Base-by-base conservation (phyloP, 23 tunicate genomes). In the Trididemnum miniatum region DNA sequence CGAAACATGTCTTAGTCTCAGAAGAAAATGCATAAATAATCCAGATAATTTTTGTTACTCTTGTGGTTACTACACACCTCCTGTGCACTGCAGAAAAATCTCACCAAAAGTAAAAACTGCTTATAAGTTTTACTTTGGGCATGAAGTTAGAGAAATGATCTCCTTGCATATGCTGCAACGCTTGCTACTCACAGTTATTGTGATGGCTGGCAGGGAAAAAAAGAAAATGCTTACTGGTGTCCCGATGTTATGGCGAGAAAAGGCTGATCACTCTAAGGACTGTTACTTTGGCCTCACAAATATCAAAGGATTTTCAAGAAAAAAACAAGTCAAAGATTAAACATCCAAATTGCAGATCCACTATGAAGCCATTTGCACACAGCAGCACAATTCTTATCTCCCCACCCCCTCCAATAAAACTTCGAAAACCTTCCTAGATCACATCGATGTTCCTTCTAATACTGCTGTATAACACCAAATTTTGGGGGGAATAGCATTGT, bases 41-140 rank as follows among this genome's bases (percentile, higher is more conserved):
- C 69, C 69, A 62, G 27, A 62, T 23, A 62, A 15, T 23, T 62
- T 62, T 23, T 62, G 69, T 62, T 62, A 62, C 27, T 15, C 24
- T 23, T 49, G 18, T 49, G 18, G 18, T 9, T 9, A 49, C 12
- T 49, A 49, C 57, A 49, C 57, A 9, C 57, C 57, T 15, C 69
- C 23, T 62, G 69, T 62, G 69, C 27, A 62, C 69, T 27, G 69
- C 69, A 62, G 69, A 62, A 62, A 62, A 23, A 4, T 62, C 69
- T 4, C 69, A 62, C 69, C 69, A 62, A 62, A 62, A 62, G 27
- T 62, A 62, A 62, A 62, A 23, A 20, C 23, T 62, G 69, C 69
- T 62, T 20, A 23, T 23, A 62, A 62, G 69, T 62, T 20, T 62
- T 62, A 23, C 69, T 62, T 62, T 15, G 69, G 69, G 69, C 7